Evolutionary conservation across 2,797 vertebrate species (phyloP).

Genomic region (Mormyrus hasselquistii): DNA sequence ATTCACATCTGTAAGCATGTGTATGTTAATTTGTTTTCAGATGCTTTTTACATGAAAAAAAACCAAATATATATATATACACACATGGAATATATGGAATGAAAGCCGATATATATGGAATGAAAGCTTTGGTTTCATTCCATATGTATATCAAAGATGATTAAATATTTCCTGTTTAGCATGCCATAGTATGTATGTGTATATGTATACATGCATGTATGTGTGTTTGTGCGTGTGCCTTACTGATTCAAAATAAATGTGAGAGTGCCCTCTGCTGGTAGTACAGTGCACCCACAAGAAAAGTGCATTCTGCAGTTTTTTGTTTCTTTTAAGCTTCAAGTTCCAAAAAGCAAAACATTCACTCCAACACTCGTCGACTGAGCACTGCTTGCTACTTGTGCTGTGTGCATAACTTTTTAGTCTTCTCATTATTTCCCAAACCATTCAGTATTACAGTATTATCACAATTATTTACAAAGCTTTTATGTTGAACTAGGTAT

Average conservation of each 20-base stretch:
- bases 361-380: background rate
- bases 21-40: no score
- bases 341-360: background rate
- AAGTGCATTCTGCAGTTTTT: background rate
- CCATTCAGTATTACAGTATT: background rate
- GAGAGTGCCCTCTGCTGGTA: background rate
- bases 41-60: no score
- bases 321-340: background rate
- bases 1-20: no score
- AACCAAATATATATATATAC: no score
- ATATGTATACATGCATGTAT: no score
- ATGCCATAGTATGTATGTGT: no score
- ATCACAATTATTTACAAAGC: background rate
- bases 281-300: background rate
- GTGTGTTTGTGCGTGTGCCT: background rate
- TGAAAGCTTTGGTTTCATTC: no score
- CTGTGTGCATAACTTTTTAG: background rate
- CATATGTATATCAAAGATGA: no score
- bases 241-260: background rate
- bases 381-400: background rate
- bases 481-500: background rate
- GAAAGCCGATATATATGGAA: no score
- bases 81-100: no score
- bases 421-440: background rate
- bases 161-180: no score